Percentiles rank a stretch among this genome's conserved stretches.
Conservation (phyloP, 2,888 invertebrate species). For the Drosophila niveifrons region DNA sequence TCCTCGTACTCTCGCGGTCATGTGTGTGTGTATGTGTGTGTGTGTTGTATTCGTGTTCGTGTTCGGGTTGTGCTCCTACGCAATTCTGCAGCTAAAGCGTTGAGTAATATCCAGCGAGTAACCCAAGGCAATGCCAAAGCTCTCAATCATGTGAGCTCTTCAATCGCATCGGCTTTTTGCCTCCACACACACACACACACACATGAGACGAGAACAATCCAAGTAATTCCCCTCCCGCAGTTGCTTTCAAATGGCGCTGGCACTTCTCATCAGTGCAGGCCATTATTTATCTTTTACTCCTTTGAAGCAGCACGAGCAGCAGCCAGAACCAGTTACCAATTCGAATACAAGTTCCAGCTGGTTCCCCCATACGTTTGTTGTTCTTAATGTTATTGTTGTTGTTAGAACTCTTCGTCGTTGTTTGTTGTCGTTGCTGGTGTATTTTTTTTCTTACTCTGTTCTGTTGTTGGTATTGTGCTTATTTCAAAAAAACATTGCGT, state of each 20-base stretch:
- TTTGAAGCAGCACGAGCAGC: slow-evolving; percentile 55
- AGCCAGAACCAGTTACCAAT: slow-evolving; percentile 14
- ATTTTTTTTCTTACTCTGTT: slow-evolving; percentile 20
- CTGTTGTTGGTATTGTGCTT: slow-evolving; percentile 49
- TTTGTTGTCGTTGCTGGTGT: slow-evolving; percentile 9
- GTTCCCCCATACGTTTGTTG: slow-evolving; percentile 23
- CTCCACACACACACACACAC: background rate
- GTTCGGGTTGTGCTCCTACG: background rate
- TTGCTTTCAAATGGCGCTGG: slow-evolving; percentile 34
- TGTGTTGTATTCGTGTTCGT: no score
- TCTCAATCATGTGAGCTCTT: slow-evolving; percentile 66
- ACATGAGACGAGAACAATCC: slow-evolving; percentile 8
- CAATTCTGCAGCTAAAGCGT: slow-evolving; percentile 23
- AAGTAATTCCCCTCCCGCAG: slow-evolving; percentile 30
- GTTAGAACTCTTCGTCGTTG: background rate
- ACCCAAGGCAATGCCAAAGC: slow-evolving; percentile 63
- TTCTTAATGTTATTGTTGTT: slow-evolving; percentile 22
- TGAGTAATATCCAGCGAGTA: slow-evolving; percentile 55
- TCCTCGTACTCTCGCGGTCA: slow-evolving; percentile 1
- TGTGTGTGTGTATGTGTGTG: no score
- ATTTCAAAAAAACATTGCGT: slow-evolving; percentile 72
- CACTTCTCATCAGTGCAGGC: slow-evolving; percentile 65
- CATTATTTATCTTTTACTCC: slow-evolving; percentile 77
- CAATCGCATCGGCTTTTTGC: slow-evolving; percentile 45
- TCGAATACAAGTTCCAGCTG: slow-evolving; percentile 34